Percentiles rank a stretch among this genome's conserved stretches.
Conservation (phyloP, 2,113 vertebrate species). For the Pithys albifrons region DNA sequence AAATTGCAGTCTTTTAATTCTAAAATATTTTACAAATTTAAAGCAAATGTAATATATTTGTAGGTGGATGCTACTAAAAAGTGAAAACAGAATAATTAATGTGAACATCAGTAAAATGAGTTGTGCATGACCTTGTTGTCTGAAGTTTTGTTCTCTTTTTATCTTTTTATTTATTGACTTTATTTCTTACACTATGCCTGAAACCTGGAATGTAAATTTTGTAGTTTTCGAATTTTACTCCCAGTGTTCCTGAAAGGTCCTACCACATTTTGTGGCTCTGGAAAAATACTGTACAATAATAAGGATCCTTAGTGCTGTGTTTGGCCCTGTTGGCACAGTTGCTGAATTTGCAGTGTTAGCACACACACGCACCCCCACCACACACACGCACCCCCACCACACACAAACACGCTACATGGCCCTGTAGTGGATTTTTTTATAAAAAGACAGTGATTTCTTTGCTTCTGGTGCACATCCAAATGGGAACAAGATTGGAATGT, state of each 20-base stretch:
- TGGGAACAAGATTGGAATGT: background rate
- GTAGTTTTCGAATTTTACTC: background rate
- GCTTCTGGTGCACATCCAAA: background rate
- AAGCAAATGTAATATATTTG: background rate
- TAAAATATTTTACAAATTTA: background rate
- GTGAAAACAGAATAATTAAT: background rate
- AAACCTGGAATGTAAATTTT: background rate
- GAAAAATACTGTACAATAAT: background rate
- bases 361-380: too few species aligned
- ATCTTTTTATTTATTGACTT: background rate
- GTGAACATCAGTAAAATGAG: background rate
- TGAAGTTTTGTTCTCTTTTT: background rate
- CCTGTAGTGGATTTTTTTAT: background rate
- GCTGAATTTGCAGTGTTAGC: background rate
- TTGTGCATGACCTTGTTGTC: background rate
- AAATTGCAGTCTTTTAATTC: background rate
- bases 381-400: too few species aligned
- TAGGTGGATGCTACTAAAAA: background rate
- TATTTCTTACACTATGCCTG: background rate
- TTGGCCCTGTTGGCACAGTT: background rate
- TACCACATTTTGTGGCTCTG: background rate
- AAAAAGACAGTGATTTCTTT: background rate
- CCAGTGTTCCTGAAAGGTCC: background rate
- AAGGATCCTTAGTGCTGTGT: background rate
- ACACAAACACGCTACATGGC: too few species aligned